Conservation (phyloP, 2,888 invertebrate species). For the Heteropelma amictum region DNA sequence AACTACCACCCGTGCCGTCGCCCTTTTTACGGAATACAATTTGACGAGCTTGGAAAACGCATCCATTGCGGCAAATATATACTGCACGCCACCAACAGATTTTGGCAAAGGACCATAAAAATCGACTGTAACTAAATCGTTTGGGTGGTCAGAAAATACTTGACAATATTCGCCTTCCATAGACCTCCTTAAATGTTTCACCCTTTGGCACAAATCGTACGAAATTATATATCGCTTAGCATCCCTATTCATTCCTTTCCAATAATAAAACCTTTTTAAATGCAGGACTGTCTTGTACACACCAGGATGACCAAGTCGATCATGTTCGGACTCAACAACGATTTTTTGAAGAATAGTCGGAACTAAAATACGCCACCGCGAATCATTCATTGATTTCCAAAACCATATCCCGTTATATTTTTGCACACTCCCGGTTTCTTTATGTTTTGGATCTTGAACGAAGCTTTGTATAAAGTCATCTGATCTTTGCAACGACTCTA, state of each 20-base stretch:
- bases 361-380: not conserved
- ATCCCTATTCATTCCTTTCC: not conserved
- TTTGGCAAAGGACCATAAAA: conserved; percentile 51
- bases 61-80: conserved; percentile 34
- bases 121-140: conserved; percentile 45
- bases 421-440: not conserved
- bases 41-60: conserved; percentile 17
- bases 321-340: conserved; percentile 13
- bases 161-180: conserved; percentile 39
- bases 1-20: not conserved
- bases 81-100: conserved; percentile 43
- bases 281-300: conserved; percentile 27
- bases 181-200: conserved; percentile 26
- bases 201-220: conserved; percentile 39
- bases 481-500: not conserved
- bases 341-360: not conserved
- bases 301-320: conserved; percentile 25
- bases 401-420: conserved; percentile 37
- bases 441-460: not conserved
- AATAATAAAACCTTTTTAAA: conserved; percentile 12
- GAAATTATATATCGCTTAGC: not conserved
- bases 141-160: conserved; percentile 16
- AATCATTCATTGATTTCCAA: not conserved
- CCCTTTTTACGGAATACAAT: not conserved
- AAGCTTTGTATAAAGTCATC: not conserved